Conservation (phyloP, 2,888 invertebrate species). For the Polia nebulosa region DNA sequence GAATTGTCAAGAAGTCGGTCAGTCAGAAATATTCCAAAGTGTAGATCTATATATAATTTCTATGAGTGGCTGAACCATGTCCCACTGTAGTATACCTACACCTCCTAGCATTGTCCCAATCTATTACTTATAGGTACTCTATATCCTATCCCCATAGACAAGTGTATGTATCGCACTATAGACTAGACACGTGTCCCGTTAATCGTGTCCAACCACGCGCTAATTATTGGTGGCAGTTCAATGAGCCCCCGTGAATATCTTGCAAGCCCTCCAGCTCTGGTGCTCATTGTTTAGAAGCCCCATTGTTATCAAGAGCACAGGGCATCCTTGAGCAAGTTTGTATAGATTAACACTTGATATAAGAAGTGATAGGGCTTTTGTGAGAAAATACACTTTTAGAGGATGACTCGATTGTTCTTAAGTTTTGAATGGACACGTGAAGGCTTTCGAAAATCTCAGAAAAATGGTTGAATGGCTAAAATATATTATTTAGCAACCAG, state of each 20-base stretch:
- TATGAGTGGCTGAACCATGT: neutral
- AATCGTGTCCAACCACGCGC: slow-evolving; percentile 34
- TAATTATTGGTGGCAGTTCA: slow-evolving; percentile 62
- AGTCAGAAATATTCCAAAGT: no score
- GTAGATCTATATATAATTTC: no score
- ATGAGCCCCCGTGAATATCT: slow-evolving; percentile 38
- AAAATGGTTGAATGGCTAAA: neutral
- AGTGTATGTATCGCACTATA: neutral
- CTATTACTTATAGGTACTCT: slow-evolving; percentile 5
- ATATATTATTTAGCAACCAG: neutral
- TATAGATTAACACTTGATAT: slow-evolving; percentile 49
- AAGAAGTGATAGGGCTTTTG: slow-evolving; percentile 16
- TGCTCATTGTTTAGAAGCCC: slow-evolving; percentile 46
- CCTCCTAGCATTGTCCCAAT: neutral
- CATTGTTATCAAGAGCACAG: slow-evolving; percentile 43
- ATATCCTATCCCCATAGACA: neutral
- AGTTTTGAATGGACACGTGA: neutral
- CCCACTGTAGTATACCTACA: neutral
- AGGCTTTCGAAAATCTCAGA: neutral
- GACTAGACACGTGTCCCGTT: neutral
- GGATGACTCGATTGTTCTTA: slow-evolving; percentile 3
- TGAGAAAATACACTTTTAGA: neutral
- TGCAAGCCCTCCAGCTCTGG: slow-evolving; percentile 31
- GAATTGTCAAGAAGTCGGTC: no score
- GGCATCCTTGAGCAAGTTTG: slow-evolving; percentile 35